Evolutionary conservation across 2,113 vertebrate species (phyloP), one percentile per base, ranked within the genome.

Genomic region (Pollachius pollachius): DNA sequence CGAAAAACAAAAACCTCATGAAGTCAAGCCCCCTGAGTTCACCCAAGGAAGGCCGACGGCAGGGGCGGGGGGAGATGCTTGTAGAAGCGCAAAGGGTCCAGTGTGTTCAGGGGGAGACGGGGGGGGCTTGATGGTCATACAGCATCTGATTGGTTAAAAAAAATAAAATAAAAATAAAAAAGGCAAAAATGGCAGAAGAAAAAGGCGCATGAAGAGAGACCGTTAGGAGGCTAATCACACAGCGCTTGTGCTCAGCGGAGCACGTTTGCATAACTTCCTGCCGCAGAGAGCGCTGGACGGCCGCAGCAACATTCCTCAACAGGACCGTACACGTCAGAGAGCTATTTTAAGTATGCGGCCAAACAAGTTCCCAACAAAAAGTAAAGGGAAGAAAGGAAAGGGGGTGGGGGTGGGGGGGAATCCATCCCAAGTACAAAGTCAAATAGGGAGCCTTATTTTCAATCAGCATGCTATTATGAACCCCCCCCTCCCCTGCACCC

Each of bases 321-420:
- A 93, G 91, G 93, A 93, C 91, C 82, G 90, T 90, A 91, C 92
- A 94, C n/a, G 84, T 93, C 92, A 94, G 89, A 89, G 86, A 92
- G 92, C 91, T 90, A 95, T 94, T 91, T 92, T 87, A 94, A 92
- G 90, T 91, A 94, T 92, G 92, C 82, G 85, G 92, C 93, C 89
- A 86, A 93, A 91, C 91, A 88, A 91, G 91, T 91, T 91, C 79
- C 83, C 85, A 80, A 91, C 81, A 89, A 87, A 88, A 90, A 80
- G 76, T 86, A 64, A 86, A 84, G 80, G 75, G 21, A 69, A 65
- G 57, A 52, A 37, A 68, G 68, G 25, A 56, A 48, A 48, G 41
- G 41, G 41, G 41, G 41, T 7, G 37, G 6, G 37, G 37, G 27
- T 2, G 30, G 30, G 62, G 12, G 74, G 76, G 18, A 80, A 62